Evolutionary conservation across 2,797 vertebrate genomes (phyloP).

Genomic region (Coccyzus lansbergi): DNA sequence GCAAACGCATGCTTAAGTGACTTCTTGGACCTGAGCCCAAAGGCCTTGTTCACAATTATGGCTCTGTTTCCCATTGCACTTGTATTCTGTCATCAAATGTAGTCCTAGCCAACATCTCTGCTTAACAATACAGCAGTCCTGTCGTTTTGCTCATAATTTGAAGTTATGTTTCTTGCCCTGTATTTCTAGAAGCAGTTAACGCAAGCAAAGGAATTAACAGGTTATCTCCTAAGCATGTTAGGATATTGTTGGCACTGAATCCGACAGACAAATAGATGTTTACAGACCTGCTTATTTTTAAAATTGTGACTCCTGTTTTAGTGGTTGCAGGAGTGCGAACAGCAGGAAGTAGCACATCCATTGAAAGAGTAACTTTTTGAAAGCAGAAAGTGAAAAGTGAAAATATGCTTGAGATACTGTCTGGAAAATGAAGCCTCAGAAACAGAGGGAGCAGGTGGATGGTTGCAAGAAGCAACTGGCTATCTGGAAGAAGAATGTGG

Average conservation of each 20-base stretch:
- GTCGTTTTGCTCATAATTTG: background rate
- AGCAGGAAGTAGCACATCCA: background rate
- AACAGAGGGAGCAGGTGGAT: background rate
- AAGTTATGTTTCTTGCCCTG: background rate
- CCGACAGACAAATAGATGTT: background rate
- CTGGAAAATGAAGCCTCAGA: background rate
- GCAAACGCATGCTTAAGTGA: conserved; percentile 52
- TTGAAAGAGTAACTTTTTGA: background rate
- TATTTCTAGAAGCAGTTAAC: background rate
- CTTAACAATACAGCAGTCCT: background rate
- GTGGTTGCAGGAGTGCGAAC: background rate
- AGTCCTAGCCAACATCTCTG: background rate
- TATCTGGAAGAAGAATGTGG: background rate
- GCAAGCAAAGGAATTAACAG: background rate
- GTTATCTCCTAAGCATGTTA: background rate
- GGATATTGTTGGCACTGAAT: background rate
- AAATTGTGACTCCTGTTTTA: background rate
- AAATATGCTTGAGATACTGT: background rate
- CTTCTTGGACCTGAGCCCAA: conserved; percentile 37
- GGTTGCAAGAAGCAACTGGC: background rate
- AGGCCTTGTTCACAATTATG: background rate
- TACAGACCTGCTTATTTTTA: background rate
- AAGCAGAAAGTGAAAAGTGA: background rate
- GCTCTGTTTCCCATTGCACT: background rate
- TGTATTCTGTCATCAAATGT: background rate